These are phyloP conservation scores for Phortica variegata DNA, from an alignment of 1,140 invertebrate species.

Conservation along the genomic window DNA sequence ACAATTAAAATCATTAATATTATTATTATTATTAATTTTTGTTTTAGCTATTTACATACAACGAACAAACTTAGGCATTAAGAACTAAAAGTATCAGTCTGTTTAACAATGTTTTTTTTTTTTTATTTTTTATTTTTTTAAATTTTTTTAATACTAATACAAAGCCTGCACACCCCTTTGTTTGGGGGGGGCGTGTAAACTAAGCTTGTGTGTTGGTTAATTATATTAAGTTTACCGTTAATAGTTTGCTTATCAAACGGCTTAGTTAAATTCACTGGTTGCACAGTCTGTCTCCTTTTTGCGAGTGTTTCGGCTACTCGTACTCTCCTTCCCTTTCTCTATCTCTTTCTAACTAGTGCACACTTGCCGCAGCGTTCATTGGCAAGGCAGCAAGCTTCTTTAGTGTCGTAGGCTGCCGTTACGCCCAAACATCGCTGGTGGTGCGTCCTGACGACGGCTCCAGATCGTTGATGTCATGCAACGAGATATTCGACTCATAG, in stretches of 20 bases:
- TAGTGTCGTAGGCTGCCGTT: conserved; percentile 8
- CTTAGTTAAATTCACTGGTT: conserved; percentile 50
- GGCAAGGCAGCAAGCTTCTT: conserved; percentile 29
- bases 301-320: no score
- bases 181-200: no score
- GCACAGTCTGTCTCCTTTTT: conserved; percentile 25
- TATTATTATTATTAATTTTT: no score
- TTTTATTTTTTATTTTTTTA: no score
- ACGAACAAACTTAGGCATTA: no score
- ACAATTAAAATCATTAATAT: conserved; percentile 21
- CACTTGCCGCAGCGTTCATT: conserved; percentile 41
- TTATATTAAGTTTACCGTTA: conserved; percentile 19
- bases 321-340: neutral
- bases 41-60: conserved; percentile 16
- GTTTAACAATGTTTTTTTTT: conserved; percentile 20
- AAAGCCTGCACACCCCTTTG: no score
- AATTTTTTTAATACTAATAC: no score
- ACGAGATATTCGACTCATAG: conserved; percentile 49
- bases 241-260: conserved; percentile 5
- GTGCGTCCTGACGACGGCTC: conserved; percentile 14
- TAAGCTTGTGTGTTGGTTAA: no score
- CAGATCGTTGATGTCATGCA: conserved; percentile 31
- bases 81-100: conserved; percentile 51
- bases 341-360: neutral
- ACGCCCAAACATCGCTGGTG: conserved; percentile 25